A percentile compares a stretch with the other conserved stretches of the same genome.
Conservation (phyloP, 2,797 vertebrate species). For the Petrocephalus schoutedeni region DNA sequence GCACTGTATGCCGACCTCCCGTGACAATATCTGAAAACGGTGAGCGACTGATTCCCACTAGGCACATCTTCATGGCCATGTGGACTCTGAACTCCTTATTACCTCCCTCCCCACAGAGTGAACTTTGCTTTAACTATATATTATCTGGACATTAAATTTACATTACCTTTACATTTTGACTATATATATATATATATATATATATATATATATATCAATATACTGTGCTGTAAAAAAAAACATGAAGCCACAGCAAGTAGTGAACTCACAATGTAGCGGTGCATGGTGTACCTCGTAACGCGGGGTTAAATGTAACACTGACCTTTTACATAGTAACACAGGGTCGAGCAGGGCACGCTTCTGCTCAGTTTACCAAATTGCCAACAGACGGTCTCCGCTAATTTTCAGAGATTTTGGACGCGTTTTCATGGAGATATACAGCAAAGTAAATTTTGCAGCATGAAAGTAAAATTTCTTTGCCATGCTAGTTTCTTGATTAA, state of each 20-base stretch:
- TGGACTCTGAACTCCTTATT: too few relatives aligned
- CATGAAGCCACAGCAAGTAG: not conserved
- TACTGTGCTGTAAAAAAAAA: not conserved
- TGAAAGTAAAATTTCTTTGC: too few relatives aligned
- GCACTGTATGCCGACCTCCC: not conserved
- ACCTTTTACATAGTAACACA: not conserved
- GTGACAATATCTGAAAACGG: not conserved
- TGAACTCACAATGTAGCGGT: not conserved
- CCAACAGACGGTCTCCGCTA: not conserved
- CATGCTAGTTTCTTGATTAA: too few relatives aligned
- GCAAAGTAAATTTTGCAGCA: not conserved
- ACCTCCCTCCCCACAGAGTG: not conserved
- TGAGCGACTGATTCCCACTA: not conserved
- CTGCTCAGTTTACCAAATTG: not conserved
- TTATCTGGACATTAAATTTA: not conserved
- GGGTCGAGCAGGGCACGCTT: not conserved
- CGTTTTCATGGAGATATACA: not conserved
- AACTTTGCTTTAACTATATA: not conserved
- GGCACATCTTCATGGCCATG: too few relatives aligned
- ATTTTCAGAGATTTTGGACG: not conserved
- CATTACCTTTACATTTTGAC: not conserved
- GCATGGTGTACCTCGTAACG: not conserved
- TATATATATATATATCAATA: not conserved
- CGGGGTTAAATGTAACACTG: not conserved
- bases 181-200: not conserved